phyloP scores from a whole-genome alignment of 2,888 invertebrate genomes.

The Brachypterus glaber region DNA sequence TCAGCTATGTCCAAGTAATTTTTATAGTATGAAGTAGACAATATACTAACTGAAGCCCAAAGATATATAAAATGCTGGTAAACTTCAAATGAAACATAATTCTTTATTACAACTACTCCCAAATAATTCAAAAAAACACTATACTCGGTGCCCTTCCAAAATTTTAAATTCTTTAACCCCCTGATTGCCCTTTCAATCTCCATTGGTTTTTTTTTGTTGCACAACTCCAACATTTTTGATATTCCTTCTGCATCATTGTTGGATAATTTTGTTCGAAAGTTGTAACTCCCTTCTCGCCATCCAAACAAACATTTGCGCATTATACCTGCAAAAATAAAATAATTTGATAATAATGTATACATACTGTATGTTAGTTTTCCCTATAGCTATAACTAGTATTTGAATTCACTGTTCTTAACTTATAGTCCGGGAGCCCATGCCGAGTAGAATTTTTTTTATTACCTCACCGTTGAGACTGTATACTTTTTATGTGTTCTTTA shows the following conservation, averaged over 20 bases:
- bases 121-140: neutral
- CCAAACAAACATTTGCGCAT: neutral
- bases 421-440: too few species aligned
- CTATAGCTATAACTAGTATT: too few species aligned
- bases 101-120: neutral
- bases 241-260: neutral
- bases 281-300: neutral
- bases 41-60: neutral
- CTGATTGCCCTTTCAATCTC: neutral
- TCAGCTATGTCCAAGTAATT: constrained; percentile 5
- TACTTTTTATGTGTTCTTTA: too few species aligned
- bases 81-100: neutral
- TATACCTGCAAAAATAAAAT: neutral
- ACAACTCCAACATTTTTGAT: neutral
- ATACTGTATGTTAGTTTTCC: too few species aligned
- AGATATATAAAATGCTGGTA: neutral
- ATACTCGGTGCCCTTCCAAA: neutral
- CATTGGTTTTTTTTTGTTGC: neutral
- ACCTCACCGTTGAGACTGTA: too few species aligned
- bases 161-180: neutral
- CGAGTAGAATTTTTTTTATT: too few species aligned
- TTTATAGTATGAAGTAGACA: neutral
- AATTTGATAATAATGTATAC: too few species aligned
- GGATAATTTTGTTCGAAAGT: neutral
- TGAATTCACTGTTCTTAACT: too few species aligned